These are phyloP conservation scores for Calameuta pallipes DNA, from an alignment of 2,888 invertebrate genomes.

Conservation along the genomic window DNA sequence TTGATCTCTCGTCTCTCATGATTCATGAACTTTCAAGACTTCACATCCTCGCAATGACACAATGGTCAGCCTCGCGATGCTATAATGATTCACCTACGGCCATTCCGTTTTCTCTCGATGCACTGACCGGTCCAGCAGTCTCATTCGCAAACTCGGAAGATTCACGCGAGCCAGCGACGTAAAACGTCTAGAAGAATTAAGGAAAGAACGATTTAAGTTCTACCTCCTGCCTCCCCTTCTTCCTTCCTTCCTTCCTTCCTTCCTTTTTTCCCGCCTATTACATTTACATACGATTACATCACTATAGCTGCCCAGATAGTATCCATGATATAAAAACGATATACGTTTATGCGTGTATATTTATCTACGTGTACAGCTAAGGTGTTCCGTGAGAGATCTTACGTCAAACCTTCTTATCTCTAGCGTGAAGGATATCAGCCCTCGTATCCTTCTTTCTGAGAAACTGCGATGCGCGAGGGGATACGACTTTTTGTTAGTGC, in stretches of 20 bases:
- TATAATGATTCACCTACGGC: neutral
- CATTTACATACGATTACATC: too few species aligned
- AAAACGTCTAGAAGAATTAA: too few species aligned
- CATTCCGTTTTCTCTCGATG: neutral
- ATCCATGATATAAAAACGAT: too few species aligned
- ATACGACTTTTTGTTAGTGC: conserved; percentile 15
- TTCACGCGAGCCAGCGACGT: too few species aligned
- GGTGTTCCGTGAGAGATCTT: too few species aligned
- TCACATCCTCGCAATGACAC: neutral
- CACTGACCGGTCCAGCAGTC: too few species aligned
- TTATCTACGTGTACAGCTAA: too few species aligned
- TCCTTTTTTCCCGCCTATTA: neutral
- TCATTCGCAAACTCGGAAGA: too few species aligned
- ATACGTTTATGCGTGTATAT: too few species aligned
- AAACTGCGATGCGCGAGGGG: neutral
- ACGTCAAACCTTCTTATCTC: neutral
- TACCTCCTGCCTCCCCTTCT: neutral
- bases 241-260: neutral
- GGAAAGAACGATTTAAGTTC: too few species aligned
- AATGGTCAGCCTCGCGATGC: neutral
- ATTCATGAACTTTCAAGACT: neutral
- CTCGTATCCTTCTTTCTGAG: neutral
- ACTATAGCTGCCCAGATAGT: too few species aligned
- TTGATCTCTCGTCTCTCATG: neutral
- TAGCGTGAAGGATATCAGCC: neutral